Evolutionary conservation across 2,797 vertebrate species (phyloP), one percentile per base, ranked within the genome.

Genomic region (Astyanax mexicanus): DNA sequence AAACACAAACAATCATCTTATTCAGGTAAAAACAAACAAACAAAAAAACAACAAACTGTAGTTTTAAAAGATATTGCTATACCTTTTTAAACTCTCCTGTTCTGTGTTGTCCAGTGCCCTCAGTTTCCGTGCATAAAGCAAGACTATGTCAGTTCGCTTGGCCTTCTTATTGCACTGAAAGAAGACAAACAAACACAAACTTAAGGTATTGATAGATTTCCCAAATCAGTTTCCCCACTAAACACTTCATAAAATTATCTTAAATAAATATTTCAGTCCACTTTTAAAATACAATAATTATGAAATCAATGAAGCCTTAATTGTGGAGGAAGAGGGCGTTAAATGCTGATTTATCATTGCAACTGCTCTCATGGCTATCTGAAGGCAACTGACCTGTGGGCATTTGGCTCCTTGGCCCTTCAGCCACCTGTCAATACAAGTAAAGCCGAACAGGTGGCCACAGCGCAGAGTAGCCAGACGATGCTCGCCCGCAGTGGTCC

Each of bases 161-260:
- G 96, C 95, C 70, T 96, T 98, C 91, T 96, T 98, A 85, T 99
- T 99, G 88, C 98, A 99, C 98, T 99, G 70, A 45, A 78, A 51
- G 70, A 2, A 74, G 6, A 84, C 6, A 47, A 17, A 58, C 11
- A 45, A 21, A n/a, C 51, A 5, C 55, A 61, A 58, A 13, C 23
- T 27, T 55, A 5, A 27, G 11, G 27, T 32, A 6, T 29, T 1
- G 8, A 5, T 0, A 9, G 9, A 21, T 23, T 51, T 9, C 6
- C 47, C 47, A 51, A 51, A 21, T 1, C n/a, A 19, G 7, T 21
- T 23, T 27, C 6, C 0, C 1, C 11, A 11, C 10, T 13, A 54
- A 7, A 57, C 12, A 57, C 10, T 13, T 15, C 8, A 23, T n/a
- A 5, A 37, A 19, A 44, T 11, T 25, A 15, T 51, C 45, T n/a